These are phyloP conservation scores for Perodicticus potto DNA, from an alignment of 2,797 vertebrate species.

Conservation along the genomic window DNA sequence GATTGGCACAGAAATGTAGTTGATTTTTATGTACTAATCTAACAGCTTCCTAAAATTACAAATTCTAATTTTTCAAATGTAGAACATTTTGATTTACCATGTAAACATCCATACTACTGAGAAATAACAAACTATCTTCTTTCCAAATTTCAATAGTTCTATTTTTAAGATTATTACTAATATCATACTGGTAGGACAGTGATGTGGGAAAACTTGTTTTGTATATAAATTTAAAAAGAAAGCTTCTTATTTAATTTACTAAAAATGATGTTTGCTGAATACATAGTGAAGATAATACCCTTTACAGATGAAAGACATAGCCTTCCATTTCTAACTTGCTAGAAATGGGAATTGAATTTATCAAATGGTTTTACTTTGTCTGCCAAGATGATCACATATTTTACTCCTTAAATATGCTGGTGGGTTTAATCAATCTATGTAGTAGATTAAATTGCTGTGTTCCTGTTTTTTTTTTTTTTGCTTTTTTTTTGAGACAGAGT, in stretches of 20 bases:
- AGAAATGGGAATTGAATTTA: neutral
- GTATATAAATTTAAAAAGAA: neutral
- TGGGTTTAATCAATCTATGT: neutral
- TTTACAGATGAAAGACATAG: neutral
- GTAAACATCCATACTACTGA: neutral
- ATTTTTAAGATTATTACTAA: neutral
- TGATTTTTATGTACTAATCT: neutral
- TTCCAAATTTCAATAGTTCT: slow-evolving; percentile 42
- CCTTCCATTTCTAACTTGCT: neutral
- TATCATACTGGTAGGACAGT: neutral
- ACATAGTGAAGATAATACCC: neutral
- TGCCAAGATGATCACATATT: neutral
- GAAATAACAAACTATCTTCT: neutral
- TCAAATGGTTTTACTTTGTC: slow-evolving; percentile 11
- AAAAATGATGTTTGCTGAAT: neutral
- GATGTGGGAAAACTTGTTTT: neutral
- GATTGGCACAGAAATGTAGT: slow-evolving; percentile 30
- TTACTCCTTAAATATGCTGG: slow-evolving; percentile 12
- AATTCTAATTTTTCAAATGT: neutral
- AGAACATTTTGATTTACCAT: neutral
- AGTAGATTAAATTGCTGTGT: neutral
- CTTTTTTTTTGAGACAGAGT: neutral
- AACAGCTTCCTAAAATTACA: neutral
- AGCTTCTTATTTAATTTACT: neutral
- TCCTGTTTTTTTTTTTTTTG: neutral